Base-by-base conservation (phyloP, 2,113 vertebrate species). In the Oostethus manadensis region DNA sequence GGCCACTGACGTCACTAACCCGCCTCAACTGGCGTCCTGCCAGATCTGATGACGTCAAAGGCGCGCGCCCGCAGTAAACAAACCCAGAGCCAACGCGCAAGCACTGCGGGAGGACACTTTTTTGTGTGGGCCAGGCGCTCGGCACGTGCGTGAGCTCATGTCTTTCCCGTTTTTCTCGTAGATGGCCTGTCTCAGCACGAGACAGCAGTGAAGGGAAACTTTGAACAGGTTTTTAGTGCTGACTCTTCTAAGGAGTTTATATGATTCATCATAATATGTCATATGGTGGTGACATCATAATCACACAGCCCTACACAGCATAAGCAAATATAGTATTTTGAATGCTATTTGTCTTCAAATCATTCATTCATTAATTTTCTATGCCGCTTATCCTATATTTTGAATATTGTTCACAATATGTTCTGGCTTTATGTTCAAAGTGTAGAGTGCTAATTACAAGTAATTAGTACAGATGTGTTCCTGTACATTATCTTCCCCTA, bases 11-110 rank as follows among this genome's bases (percentile, higher is more conserved):
- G 87, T 86, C 68, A 71, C 14, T 4, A 1, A 5, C 0, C 82
- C 83, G 69, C 83, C 80, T 51, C 47, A 38, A 6, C n/a, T 76
- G 84, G 87, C 76, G 10, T 5, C 3, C 17, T 56, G 83, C 84
- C 88, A 68, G 35, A 35, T 3, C 8, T 22, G 61, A 64, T 4
- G 68, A 89, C 86, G 87, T 90, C 86, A 88, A 55, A 40, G 53
- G 53, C 53, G 76, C 26, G 9, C 14, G 23, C 23, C 10, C 20
- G 0, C 47, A 4, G 20, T 13, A 42, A 46, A 8, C 8, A 15
- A 6, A 59, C 15, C 16, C 46, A 15, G n/a, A 21, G 5, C 45
- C 1, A 22, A 10, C 1, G 65, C 60, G 43, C 74, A 63, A 5
- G 60, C 71, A 33, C 59, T 51, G 0, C 17, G 1, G 43, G 33